Percentiles rank a stretch among this genome's conserved stretches.
Conservation (phyloP, 1,140 invertebrate species). For the Drosophila miranda region DNA sequence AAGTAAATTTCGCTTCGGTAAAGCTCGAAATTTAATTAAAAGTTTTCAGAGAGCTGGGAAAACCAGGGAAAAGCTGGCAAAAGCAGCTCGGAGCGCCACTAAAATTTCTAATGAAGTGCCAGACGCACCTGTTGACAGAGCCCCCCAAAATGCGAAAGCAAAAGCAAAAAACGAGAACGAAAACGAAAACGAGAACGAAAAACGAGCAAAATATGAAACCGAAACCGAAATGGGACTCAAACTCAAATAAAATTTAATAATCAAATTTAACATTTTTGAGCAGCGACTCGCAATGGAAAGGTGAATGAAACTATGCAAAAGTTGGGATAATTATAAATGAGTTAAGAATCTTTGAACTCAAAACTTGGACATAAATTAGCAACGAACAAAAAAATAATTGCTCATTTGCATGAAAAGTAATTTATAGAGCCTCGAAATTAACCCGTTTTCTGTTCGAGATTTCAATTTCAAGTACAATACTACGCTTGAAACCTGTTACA, state of each 20-base stretch:
- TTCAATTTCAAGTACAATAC: constrained; percentile 1
- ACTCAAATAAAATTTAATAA: constrained; percentile 64
- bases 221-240: constrained; percentile 40
- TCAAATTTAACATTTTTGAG: constrained; percentile 52
- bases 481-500: constrained; percentile 9
- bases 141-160: constrained; percentile 26
- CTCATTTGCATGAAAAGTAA: no score
- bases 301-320: constrained; percentile 35
- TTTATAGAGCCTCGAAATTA: background rate
- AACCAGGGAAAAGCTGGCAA: constrained; percentile 4
- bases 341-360: constrained; percentile 30
- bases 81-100: constrained; percentile 17
- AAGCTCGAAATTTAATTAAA: constrained; percentile 74
- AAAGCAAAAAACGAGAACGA: constrained; percentile 5
- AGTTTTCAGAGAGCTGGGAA: constrained; percentile 48
- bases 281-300: background rate
- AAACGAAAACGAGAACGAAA: constrained; percentile 13
- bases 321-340: constrained; percentile 34
- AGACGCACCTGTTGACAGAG: constrained; percentile 71
- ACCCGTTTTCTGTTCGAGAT: background rate
- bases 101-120: constrained; percentile 67
- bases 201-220: constrained; percentile 15
- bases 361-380: constrained; percentile 3
- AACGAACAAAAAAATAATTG: background rate
- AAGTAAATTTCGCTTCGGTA: constrained; percentile 66